phyloP scores from a whole-genome alignment of 2,113 vertebrate species.

The Ptychochromis oligacanthus region DNA sequence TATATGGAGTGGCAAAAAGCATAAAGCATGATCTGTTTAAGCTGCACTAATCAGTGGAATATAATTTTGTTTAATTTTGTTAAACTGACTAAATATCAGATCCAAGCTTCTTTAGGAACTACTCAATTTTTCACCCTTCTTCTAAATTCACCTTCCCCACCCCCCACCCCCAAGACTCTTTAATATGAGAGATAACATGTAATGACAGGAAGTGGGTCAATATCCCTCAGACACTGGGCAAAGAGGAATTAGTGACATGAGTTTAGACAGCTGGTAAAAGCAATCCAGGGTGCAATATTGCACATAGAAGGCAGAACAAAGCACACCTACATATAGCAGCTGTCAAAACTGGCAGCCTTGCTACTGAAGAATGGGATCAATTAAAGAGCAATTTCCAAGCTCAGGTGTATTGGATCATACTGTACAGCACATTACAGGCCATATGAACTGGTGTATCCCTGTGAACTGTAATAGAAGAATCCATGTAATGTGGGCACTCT shows the following conservation, averaged over 20 bases:
- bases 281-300: slow-evolving; percentile 43
- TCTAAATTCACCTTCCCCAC: neutral
- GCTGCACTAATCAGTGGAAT: neutral
- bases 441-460: neutral
- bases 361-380: slow-evolving; percentile 53
- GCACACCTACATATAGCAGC: slow-evolving; percentile 44
- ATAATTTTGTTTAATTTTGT: neutral
- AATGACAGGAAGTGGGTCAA: slow-evolving; percentile 50
- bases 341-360: slow-evolving; percentile 45
- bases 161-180: neutral
- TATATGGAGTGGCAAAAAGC: neutral
- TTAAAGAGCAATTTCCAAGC: slow-evolving; percentile 63
- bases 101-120: neutral
- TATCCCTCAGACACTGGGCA: slow-evolving; percentile 32
- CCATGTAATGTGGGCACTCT: neutral
- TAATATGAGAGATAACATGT: slow-evolving; percentile 41
- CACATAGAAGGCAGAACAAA: slow-evolving; percentile 54
- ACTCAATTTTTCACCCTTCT: neutral
- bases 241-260: slow-evolving; percentile 44
- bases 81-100: neutral
- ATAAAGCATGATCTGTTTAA: neutral
- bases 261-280: slow-evolving; percentile 53
- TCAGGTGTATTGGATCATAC: slow-evolving; percentile 42
- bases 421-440: slow-evolving; percentile 35
- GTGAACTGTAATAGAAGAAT: neutral